phyloP scores from a whole-genome alignment of 2,888 invertebrate genomes.

The Charanyca ferruginea region DNA sequence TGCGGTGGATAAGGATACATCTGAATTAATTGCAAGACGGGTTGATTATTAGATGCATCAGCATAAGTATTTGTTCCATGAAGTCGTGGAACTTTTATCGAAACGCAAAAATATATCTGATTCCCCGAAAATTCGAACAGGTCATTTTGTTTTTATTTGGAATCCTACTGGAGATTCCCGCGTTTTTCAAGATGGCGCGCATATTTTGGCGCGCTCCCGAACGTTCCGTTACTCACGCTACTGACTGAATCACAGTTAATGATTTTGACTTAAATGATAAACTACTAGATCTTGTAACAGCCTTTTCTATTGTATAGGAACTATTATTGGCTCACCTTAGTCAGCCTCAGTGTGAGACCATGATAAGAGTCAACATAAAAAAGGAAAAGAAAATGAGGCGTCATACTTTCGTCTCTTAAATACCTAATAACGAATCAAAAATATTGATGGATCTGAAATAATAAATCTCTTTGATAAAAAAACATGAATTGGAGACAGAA shows the following conservation, averaged over 20 bases:
- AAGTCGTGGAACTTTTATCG: constrained; percentile 2
- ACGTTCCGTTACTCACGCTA: constrained; percentile 49
- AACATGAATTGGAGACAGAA: too few species aligned
- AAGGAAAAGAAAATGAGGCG: too few species aligned
- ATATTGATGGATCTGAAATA: too few species aligned
- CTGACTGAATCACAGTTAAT: constrained; percentile 40
- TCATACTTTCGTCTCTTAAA: too few species aligned
- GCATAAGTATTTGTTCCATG: not conserved
- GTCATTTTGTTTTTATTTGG: constrained; percentile 41
- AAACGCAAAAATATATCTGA: not conserved
- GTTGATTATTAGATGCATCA: not conserved
- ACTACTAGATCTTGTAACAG: not conserved
- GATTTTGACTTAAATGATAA: constrained; percentile 18
- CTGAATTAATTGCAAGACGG: not conserved
- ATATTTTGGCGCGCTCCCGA: constrained; percentile 54
- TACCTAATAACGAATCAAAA: too few species aligned
- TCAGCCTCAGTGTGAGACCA: not conserved
- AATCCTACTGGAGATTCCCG: constrained; percentile 44
- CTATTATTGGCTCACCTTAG: not conserved
- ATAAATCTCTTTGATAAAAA: not conserved
- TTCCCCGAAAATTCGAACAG: constrained; percentile 25
- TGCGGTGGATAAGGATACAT: not conserved
- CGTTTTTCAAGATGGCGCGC: constrained; percentile 35
- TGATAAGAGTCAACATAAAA: too few species aligned
- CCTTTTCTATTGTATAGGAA: not conserved